Percentiles rank a stretch among this genome's conserved stretches.
phyloP scores from a whole-genome alignment of 2,888 invertebrate genomes.

The Atethmia centrago region DNA sequence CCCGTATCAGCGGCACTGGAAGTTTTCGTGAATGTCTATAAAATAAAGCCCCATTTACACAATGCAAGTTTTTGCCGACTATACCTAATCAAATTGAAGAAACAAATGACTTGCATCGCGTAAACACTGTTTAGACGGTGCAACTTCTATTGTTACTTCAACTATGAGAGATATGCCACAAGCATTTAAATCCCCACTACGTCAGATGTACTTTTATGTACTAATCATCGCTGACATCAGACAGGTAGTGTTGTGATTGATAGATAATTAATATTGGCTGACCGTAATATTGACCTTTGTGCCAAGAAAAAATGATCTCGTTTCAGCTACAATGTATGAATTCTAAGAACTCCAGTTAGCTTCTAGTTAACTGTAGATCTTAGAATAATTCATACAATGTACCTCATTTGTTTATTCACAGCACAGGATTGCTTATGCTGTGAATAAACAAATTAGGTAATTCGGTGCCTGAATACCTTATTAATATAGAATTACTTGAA shows the following conservation, averaged over 20 bases:
- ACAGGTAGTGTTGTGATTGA: conserved; percentile 19
- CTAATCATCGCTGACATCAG: conserved; percentile 32
- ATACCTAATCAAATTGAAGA: no score
- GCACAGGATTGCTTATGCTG: no score
- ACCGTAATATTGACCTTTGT: conserved; percentile 37
- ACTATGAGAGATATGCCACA: no score
- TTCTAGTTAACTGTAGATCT: no score
- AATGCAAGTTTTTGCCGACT: no score
- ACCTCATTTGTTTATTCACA: no score
- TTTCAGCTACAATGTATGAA: background rate
- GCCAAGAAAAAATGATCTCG: conserved; percentile 2
- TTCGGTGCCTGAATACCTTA: background rate
- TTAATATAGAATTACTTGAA: background rate
- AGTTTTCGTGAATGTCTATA: background rate
- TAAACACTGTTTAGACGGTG: no score
- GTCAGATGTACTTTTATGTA: background rate
- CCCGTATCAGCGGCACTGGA: background rate
- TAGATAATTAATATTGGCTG: conserved; percentile 32
- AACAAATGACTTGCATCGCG: no score
- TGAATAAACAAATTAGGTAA: background rate
- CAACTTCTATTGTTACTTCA: background rate
- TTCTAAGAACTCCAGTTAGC: background rate
- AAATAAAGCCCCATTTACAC: background rate
- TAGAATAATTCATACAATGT: no score
- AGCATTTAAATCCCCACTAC: background rate